A percentile compares a stretch with the other conserved stretches of the same genome.
Evolutionary conservation across 2,113 vertebrate species (phyloP).

Genomic region (Ranitomeya imitator): DNA sequence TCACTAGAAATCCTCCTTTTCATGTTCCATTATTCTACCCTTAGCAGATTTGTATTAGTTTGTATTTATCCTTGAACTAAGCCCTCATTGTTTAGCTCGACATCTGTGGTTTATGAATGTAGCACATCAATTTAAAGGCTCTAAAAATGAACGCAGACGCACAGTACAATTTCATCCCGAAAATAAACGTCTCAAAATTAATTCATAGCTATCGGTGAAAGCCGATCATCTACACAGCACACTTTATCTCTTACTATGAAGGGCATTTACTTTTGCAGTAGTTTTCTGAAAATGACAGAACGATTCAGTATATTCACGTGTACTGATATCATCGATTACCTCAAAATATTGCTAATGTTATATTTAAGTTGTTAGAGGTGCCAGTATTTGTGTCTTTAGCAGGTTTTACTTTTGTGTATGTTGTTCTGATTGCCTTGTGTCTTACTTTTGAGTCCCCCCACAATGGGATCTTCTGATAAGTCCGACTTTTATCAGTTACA

Average conservation of each 20-base stretch:
- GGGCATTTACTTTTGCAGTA: conserved; percentile 31
- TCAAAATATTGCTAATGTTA: conserved; percentile 33
- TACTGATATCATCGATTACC: conserved; percentile 35
- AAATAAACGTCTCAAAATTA: not conserved
- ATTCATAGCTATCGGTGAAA: not conserved
- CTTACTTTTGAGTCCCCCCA: not conserved
- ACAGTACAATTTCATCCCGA: not conserved
- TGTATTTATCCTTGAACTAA: not conserved
- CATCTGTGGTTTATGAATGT: not conserved
- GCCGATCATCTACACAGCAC: not conserved
- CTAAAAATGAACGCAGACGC: not conserved
- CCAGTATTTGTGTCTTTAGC: conserved; percentile 23
- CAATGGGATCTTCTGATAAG: not conserved
- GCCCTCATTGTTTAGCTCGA: not conserved
- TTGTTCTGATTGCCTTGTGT: not conserved
- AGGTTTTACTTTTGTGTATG: not conserved
- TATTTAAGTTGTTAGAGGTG: conserved; percentile 44
- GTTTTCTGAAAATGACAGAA: conserved; percentile 8
- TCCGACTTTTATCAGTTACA: not conserved
- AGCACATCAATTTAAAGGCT: not conserved
- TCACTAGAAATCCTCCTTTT: not conserved
- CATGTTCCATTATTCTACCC: not conserved
- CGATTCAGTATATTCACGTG: conserved; percentile 17
- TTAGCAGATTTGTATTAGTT: not conserved
- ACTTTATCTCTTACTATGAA: not conserved